These are phyloP conservation scores for Enteromius fasciolatus DNA, from an alignment of 2,797 vertebrate genomes.

Conservation along the genomic window DNA sequence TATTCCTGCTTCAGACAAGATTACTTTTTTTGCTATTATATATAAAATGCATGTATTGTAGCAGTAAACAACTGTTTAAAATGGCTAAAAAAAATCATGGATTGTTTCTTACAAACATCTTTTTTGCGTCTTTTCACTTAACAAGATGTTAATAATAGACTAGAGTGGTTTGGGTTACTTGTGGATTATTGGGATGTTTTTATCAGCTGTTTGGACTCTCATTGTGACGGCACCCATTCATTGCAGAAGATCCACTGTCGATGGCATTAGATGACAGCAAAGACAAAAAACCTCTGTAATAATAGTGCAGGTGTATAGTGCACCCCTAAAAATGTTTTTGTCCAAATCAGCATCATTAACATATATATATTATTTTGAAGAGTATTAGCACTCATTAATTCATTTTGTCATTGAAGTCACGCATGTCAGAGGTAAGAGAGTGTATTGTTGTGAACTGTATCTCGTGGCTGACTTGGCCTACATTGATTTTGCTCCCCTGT, in stretches of 20 bases:
- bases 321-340: not conserved
- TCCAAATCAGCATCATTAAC: not conserved
- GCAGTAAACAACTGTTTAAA: not conserved
- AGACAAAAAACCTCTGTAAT: not conserved
- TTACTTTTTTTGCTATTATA: no score
- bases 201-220: not conserved
- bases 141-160: not conserved
- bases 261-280: not conserved
- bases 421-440: not conserved
- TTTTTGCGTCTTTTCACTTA: not conserved
- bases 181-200: not conserved
- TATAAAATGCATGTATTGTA: not conserved
- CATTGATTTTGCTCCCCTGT: constrained; percentile 47
- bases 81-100: not conserved
- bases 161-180: not conserved
- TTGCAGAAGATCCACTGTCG: not conserved
- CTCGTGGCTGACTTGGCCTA: not conserved
- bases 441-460: constrained; percentile 7
- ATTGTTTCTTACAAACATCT: not conserved
- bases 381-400: not conserved
- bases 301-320: not conserved
- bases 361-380: not conserved
- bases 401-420: not conserved
- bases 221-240: not conserved
- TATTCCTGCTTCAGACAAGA: no score